Conservation (phyloP, 1,140 invertebrate genomes). For the Zaprionus gabonicus region DNA sequence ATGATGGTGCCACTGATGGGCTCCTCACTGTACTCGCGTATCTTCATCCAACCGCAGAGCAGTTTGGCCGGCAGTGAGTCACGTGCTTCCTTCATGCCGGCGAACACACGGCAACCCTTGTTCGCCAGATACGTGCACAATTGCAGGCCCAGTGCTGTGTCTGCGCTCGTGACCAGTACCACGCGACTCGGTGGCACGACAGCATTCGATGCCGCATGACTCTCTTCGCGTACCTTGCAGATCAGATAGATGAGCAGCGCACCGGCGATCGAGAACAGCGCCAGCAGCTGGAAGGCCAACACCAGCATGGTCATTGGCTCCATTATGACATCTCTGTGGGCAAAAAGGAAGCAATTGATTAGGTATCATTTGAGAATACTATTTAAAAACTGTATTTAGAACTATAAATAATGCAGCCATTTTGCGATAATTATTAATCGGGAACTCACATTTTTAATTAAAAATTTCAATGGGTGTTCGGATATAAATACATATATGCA, state of each 20-base stretch:
- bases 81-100: conserved; percentile 88
- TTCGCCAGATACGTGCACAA: conserved; percentile 87
- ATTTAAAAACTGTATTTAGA: not conserved
- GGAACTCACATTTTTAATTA: too few species aligned
- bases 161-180: conserved; percentile 91
- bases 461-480: too few species aligned
- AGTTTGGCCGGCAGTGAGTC: conserved; percentile 85
- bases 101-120: conserved; percentile 90
- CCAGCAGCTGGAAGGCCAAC: conserved; percentile 90
- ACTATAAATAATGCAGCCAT: not conserved
- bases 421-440: too few species aligned
- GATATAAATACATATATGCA: too few species aligned
- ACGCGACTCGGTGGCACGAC: conserved; percentile 85
- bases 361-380: not conserved
- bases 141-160: conserved; percentile 90
- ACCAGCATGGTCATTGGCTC: conserved; percentile 91
- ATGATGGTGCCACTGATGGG: conserved; percentile 86
- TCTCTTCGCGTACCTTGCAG: conserved; percentile 87
- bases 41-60: conserved; percentile 87
- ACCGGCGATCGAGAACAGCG: conserved; percentile 91
- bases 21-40: conserved; percentile 85
- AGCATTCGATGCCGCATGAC: conserved; percentile 56
- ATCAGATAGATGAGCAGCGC: conserved; percentile 90
- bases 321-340: conserved; percentile 86
- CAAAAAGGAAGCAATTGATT: conserved; percentile 17